Conservation (phyloP, 2,113 vertebrate genomes). For the Turdus rufiventris region DNA sequence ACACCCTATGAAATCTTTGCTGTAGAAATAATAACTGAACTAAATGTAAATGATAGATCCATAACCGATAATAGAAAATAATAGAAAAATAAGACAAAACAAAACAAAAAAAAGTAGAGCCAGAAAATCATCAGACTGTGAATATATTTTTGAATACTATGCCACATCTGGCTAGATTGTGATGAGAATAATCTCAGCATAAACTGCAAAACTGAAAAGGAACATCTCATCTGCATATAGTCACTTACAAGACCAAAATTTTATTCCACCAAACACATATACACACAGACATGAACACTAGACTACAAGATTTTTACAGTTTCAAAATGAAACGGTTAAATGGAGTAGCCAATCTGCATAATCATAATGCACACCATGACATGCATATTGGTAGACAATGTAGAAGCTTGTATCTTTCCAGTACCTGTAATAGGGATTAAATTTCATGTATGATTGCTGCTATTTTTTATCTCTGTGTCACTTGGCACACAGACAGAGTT, state of each 20-base stretch:
- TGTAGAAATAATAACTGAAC: not conserved
- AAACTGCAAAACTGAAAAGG: not conserved
- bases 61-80: not conserved
- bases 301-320: not conserved
- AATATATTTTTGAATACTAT: not conserved
- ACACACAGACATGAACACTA: not conserved
- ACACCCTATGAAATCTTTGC: not conserved
- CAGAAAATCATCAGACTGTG: not conserved
- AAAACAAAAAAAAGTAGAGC: not conserved
- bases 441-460: not conserved
- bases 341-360: not conserved
- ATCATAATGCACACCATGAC: not conserved
- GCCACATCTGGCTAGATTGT: not conserved
- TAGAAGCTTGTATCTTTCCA: not conserved
- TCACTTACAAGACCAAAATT: not conserved
- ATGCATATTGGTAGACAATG: not conserved
- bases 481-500: not conserved
- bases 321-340: not conserved
- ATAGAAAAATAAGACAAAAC: not conserved
- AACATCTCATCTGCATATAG: not conserved
- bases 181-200: not conserved
- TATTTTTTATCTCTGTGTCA: not conserved
- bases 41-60: not conserved
- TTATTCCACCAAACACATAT: not conserved
- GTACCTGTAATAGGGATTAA: not conserved